Evolutionary conservation across 2,888 invertebrate species (phyloP).

Genomic region (Cartodere bifasciata): DNA sequence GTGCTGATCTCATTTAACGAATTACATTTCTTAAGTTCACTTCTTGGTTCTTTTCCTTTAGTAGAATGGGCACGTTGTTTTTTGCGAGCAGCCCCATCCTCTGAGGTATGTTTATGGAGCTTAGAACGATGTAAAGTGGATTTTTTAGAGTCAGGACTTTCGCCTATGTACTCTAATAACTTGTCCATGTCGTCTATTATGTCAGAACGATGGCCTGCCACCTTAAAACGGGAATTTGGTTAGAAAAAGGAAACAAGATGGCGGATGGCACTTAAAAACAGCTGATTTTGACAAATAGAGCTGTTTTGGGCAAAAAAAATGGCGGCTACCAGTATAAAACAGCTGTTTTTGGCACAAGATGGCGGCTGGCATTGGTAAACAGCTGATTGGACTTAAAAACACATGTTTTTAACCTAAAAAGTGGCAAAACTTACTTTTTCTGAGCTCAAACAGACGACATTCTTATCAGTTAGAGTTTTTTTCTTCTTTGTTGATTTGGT

Average conservation of each 20-base stretch:
- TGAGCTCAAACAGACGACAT: constrained; percentile 32
- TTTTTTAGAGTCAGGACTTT: constrained; percentile 26
- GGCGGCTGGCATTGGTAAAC: too few species aligned
- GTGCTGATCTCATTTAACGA: constrained; percentile 72
- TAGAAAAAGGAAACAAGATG: too few species aligned
- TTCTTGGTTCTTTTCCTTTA: constrained; percentile 22
- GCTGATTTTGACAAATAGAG: too few species aligned
- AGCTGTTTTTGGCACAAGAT: too few species aligned
- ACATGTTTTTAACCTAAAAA: too few species aligned
- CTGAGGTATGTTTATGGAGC: constrained; percentile 23
- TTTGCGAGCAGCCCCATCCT: constrained; percentile 32
- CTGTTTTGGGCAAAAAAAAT: too few species aligned
- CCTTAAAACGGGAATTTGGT: too few species aligned
- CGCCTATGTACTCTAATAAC: constrained; percentile 67
- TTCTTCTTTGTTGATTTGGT: constrained; percentile 46
- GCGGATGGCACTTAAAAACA: too few species aligned
- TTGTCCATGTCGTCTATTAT: constrained; percentile 56
- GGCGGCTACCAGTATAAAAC: too few species aligned
- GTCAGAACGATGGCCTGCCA: constrained; percentile 68
- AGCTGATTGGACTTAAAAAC: too few species aligned
- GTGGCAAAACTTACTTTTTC: constrained; percentile 34
- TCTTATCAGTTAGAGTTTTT: constrained; percentile 41
- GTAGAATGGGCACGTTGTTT: constrained; percentile 9
- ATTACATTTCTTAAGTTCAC: constrained; percentile 53
- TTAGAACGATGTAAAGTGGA: constrained; percentile 22